Evolutionary conservation across 2,113 vertebrate species (phyloP), one percentile per base, ranked within the genome.

Genomic region (Zeus faber): DNA sequence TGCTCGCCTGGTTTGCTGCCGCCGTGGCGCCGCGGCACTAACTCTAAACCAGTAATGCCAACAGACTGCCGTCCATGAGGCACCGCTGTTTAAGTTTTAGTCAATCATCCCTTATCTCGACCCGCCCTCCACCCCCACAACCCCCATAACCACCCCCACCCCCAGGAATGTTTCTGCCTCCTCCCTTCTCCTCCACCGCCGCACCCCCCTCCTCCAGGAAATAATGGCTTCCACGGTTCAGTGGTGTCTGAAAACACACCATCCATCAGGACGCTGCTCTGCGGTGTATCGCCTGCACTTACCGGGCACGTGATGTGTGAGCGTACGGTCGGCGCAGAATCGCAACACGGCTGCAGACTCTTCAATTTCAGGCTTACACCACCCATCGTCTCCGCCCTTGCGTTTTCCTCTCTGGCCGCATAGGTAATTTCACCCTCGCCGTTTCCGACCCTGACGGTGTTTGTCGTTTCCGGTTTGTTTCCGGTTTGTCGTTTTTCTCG

Each of bases 191-290:
- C 10, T 35, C 18, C 25, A 29, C 49, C 18, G 11, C 24, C 18
- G 22, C 50, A 8, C 47, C 47, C 43, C 47, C 24, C 23, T 56
- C 39, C 71, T 70, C 50, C 68, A 74, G 78, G 79, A 89, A 86
- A 87, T 88, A 89, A 87, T 88, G 76, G 81, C 77, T 74, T 85
- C 80, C 65, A 79, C 50, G 78, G 83, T 81, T 85, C 74, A 88
- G 70, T 27, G n/a, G 50, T 58, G 67, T 85, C 83, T 69, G 72
- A 77, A 88, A 90, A 89, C 87, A 85, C 65, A 65, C 65, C 69
- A 86, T 90, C 84, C 76, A 88, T 87, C 83, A 89, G 56, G 26
- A 62, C 29, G 48, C 47, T 45, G 68, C 47, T 49, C 65, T 23
- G 49, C 25, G 27, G 48, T 57, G 53, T 61, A 68, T 69, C 70